Conservation (phyloP, 2,888 invertebrate species). For the Sisyra nigra region DNA sequence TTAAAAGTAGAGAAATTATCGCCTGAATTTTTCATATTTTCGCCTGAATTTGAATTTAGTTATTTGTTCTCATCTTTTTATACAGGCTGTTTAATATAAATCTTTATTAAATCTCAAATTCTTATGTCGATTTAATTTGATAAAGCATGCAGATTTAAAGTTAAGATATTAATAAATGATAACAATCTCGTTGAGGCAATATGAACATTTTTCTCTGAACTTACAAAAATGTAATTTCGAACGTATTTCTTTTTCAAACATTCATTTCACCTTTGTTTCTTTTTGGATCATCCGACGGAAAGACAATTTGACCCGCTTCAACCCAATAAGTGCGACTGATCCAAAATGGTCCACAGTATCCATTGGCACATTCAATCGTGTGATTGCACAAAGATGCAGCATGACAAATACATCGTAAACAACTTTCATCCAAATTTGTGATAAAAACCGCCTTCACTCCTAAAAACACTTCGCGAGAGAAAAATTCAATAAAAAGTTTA, state of each 20-base stretch:
- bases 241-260: background rate
- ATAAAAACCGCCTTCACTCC: slow-evolving; percentile 19
- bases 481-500: background rate
- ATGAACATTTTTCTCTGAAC: too few relatives aligned
- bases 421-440: slow-evolving; percentile 33
- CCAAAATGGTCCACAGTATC: slow-evolving; percentile 46
- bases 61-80: too few relatives aligned
- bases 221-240: too few relatives aligned
- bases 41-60: too few relatives aligned
- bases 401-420: slow-evolving; percentile 40
- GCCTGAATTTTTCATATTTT: too few relatives aligned
- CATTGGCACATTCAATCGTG: slow-evolving; percentile 33
- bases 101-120: too few relatives aligned
- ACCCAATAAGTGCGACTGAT: slow-evolving; percentile 47
- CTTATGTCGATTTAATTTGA: too few relatives aligned
- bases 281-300: slow-evolving; percentile 38
- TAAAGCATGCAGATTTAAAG: too few relatives aligned
- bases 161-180: too few relatives aligned
- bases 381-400: slow-evolving; percentile 38
- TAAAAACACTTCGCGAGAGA: background rate
- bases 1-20: too few relatives aligned
- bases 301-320: slow-evolving; percentile 40
- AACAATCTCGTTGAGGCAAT: too few relatives aligned
- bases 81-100: too few relatives aligned
- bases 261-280: slow-evolving; percentile 27